Evolutionary conservation across 2,888 invertebrate species (phyloP), one percentile per base, ranked within the genome.

Genomic region (Bimastos eiseni): DNA sequence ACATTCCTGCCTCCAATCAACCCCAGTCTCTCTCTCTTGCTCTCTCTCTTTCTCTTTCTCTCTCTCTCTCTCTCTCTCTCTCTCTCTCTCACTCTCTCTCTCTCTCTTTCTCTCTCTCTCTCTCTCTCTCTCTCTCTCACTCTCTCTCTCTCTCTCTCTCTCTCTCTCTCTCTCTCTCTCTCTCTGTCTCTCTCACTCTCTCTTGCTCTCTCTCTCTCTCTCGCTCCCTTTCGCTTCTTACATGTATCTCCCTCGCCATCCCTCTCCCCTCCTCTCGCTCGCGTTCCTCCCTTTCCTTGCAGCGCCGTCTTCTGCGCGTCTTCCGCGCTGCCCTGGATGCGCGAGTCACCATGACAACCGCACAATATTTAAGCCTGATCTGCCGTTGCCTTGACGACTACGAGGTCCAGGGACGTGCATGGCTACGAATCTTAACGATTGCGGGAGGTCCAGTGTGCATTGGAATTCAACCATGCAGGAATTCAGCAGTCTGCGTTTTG

Each of bases 351-450:
- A 70, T 70, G 70, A n/a, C 30, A 70, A 70, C 70, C n/a, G 70
- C 70, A n/a, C 70, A n/a, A 70, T 70, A 70, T 70, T 70, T 70
- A n/a, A 70, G 70, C 70, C 70, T 70, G 70, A 70, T 70, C 70
- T 5, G 70, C 55, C 70, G 70, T 70, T n/a, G 5, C 70, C 70
- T n/a, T n/a, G 70, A 70, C 70, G 11, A 70, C 70, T 6, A 11
- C 8, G n/a, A n/a, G 70, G 8, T 70, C 70, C 70, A 70, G 70
- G 70, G 70, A 70, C 70, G 70, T 70, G 70, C 70, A 70, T 11
- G 30, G 70, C 70, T 70, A 6, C 70, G n/a, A n/a, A 70, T 70
- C 30, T 30, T n/a, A n/a, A 70, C 30, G 30, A 49, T 70, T n/a
- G 30, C 2, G 21, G 55, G 30, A n/a, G 70, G 70, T 70, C 17